These are phyloP conservation scores for Cyrtorhinus lividipennis DNA, from an alignment of 1,140 invertebrate genomes.

Conservation along the genomic window DNA sequence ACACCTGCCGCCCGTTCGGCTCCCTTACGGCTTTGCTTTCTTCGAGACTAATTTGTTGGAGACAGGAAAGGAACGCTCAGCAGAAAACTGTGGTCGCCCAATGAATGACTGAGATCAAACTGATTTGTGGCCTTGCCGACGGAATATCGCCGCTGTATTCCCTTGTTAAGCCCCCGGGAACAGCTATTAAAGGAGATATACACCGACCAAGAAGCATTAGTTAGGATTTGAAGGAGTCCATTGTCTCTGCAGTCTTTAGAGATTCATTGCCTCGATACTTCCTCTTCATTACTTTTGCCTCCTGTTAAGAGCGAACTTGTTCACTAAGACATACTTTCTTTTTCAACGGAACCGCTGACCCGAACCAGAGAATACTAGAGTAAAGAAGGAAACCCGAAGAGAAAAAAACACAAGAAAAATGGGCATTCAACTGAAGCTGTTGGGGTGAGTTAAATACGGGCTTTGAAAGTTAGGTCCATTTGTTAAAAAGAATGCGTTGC, in stretches of 20 bases:
- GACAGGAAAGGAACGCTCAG: no score
- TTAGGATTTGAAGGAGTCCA: background rate
- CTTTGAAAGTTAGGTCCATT: background rate
- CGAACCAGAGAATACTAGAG: background rate
- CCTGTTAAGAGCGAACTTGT: background rate
- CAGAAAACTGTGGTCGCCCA: no score
- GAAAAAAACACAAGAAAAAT: no score
- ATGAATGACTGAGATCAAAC: no score
- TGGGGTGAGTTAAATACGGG: background rate
- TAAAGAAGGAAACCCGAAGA: no score
- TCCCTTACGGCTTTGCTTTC: no score
- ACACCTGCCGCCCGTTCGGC: no score
- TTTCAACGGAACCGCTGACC: background rate
- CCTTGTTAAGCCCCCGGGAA: conserved; percentile 3
- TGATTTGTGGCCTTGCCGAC: conserved; percentile 1
- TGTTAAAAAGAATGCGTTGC: background rate
- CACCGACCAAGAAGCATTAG: background rate
- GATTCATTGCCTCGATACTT: background rate
- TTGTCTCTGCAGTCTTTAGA: background rate
- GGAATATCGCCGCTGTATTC: background rate
- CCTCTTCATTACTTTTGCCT: background rate
- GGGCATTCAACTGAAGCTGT: background rate
- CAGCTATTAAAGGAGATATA: conserved; percentile 1
- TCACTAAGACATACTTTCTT: background rate
- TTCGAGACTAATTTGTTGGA: no score